Evolutionary conservation across 2,797 vertebrate genomes (phyloP).

Genomic region (Manis pentadactyla): DNA sequence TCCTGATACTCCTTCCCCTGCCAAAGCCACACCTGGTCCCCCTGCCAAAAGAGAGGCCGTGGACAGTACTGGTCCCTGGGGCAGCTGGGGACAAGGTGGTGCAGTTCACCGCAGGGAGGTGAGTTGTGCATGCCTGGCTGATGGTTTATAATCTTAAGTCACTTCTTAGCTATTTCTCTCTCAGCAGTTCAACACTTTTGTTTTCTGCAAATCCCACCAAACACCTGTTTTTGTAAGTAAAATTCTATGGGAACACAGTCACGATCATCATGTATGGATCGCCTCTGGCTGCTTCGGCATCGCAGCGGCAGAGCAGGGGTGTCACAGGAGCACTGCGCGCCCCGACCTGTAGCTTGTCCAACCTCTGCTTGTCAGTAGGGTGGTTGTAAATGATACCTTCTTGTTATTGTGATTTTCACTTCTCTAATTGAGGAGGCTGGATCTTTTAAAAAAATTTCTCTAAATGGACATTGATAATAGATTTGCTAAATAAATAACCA

Average conservation of each 20-base stretch:
- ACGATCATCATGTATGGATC: not conserved
- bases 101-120: not conserved
- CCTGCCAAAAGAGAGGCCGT: not conserved
- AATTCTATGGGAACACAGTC: not conserved
- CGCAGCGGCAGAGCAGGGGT: not conserved
- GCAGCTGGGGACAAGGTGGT: not conserved
- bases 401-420: not conserved
- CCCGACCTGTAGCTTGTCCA: not conserved
- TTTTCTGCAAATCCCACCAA: not conserved
- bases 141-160: not conserved
- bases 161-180: not conserved
- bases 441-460: not conserved
- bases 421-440: not conserved
- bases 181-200: not conserved
- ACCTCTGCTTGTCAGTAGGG: no score
- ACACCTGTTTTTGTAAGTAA: not conserved
- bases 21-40: not conserved
- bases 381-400: not conserved
- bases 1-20: not conserved
- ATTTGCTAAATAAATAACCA: not conserved
- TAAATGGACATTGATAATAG: not conserved
- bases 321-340: no score
- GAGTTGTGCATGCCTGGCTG: not conserved
- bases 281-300: not conserved
- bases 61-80: not conserved